Conservation (phyloP, 2,797 vertebrate genomes). For the Hirundo rustica region DNA sequence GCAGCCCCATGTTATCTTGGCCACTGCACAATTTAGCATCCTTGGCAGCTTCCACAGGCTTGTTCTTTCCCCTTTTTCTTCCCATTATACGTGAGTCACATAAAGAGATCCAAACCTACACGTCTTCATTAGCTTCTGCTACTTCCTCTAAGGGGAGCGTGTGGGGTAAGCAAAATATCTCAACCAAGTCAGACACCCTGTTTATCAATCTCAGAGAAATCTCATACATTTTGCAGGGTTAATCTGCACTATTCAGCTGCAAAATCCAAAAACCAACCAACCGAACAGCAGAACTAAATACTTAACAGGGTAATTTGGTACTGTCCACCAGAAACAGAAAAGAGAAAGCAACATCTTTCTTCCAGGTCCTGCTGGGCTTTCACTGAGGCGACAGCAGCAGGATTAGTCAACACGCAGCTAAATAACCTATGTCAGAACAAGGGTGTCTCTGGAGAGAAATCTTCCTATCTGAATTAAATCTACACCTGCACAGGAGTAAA, state of each 20-base stretch:
- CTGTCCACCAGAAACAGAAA: not conserved
- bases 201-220: not conserved
- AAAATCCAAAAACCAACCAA: not conserved
- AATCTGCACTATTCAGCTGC: not conserved
- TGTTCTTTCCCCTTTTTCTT: not conserved
- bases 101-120: not conserved
- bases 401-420: not conserved
- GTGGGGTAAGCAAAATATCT: not conserved
- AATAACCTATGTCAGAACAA: not conserved
- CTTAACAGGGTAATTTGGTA: not conserved
- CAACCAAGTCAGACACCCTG: not conserved
- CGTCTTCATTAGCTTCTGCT: not conserved
- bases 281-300: not conserved
- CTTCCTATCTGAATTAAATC: not conserved
- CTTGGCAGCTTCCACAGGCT: not conserved
- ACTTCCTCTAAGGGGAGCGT: not conserved
- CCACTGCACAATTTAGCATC: not conserved
- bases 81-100: not conserved
- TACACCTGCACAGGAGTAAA: not conserved
- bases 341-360: not conserved
- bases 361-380: not conserved
- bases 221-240: not conserved
- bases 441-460: not conserved
- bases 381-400: not conserved
- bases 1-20: fast-evolving